These are phyloP conservation scores for Spheniscus humboldti DNA, from an alignment of 2,797 vertebrate species.

Conservation along the genomic window DNA sequence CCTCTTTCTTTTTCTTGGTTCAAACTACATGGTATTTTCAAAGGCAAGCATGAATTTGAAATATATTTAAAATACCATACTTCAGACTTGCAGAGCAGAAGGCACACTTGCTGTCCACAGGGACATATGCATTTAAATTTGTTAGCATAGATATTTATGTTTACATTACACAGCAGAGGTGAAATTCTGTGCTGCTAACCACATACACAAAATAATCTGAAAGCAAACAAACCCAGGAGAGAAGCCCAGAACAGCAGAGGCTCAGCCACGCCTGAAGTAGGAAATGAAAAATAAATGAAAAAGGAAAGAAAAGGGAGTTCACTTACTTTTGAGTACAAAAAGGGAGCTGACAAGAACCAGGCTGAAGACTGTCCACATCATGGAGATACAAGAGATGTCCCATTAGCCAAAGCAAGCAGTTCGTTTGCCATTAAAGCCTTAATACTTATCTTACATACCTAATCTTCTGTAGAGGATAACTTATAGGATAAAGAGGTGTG, in stretches of 20 bases:
- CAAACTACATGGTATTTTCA: not conserved
- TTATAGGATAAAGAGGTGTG: slow-evolving; percentile 69
- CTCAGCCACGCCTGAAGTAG: not conserved
- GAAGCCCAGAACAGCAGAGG: not conserved
- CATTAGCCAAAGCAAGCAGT: slow-evolving; percentile 73
- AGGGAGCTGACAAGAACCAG: slow-evolving; percentile 72
- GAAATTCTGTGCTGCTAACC: not conserved
- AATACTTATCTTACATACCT: slow-evolving; percentile 78
- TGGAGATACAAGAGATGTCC: slow-evolving; percentile 58
- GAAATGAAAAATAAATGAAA: not conserved
- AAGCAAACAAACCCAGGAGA: not conserved
- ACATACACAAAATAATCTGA: not conserved
- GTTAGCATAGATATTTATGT: not conserved
- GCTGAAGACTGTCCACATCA: slow-evolving; percentile 78
- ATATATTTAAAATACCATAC: not conserved
- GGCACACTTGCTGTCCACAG: not conserved
- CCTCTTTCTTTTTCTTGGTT: not conserved
- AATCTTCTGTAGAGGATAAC: slow-evolving; percentile 72
- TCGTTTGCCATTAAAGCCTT: slow-evolving; percentile 77
- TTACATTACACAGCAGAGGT: not conserved
- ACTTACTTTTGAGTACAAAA: slow-evolving; percentile 77
- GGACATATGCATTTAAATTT: not conserved
- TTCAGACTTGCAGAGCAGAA: not conserved
- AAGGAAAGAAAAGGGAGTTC: slow-evolving; percentile 27
- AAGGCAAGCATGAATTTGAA: not conserved